Conservation (phyloP, 2,113 vertebrate genomes). For the Antechinus flavipes region DNA sequence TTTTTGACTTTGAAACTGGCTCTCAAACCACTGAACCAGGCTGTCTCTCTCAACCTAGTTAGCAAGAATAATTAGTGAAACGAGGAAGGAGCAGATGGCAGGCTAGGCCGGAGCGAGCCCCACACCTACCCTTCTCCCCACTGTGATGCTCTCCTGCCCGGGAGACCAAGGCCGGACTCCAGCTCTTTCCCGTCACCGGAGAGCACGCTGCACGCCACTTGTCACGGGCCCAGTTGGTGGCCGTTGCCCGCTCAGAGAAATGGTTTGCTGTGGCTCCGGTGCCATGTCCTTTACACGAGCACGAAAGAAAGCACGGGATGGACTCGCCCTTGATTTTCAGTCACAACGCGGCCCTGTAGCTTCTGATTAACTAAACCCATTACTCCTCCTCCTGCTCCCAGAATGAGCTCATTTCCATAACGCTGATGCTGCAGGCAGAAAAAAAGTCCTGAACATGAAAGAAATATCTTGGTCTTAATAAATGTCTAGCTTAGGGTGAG, state of each 20-base stretch:
- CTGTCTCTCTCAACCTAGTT: not conserved
- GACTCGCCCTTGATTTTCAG: slow-evolving; percentile 63
- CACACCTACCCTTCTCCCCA: not conserved
- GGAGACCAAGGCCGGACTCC: not conserved
- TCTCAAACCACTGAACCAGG: not conserved
- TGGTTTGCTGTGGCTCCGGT: not conserved
- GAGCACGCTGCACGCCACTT: too few species aligned
- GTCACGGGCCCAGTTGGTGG: not conserved
- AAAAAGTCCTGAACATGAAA: slow-evolving; percentile 85
- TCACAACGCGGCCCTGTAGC: slow-evolving; percentile 75
- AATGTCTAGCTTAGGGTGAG: slow-evolving; percentile 83
- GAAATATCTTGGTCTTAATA: slow-evolving; percentile 86
- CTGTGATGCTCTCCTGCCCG: not conserved
- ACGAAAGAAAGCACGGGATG: slow-evolving; percentile 33
- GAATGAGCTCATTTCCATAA: slow-evolving; percentile 86
- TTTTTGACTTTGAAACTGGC: not conserved
- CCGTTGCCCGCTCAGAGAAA: not conserved
- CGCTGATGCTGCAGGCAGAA: slow-evolving; percentile 85
- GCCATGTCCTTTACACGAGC: not conserved
- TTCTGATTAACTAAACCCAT: slow-evolving; percentile 86
- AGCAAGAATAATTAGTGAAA: not conserved
- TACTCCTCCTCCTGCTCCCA: slow-evolving; percentile 81
- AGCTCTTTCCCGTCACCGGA: not conserved
- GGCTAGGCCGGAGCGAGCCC: not conserved
- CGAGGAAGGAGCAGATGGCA: not conserved